phyloP scores from a whole-genome alignment of 37 sponge, comb jelly and placozoan genomes.

The Beroe forskalii region DNA sequence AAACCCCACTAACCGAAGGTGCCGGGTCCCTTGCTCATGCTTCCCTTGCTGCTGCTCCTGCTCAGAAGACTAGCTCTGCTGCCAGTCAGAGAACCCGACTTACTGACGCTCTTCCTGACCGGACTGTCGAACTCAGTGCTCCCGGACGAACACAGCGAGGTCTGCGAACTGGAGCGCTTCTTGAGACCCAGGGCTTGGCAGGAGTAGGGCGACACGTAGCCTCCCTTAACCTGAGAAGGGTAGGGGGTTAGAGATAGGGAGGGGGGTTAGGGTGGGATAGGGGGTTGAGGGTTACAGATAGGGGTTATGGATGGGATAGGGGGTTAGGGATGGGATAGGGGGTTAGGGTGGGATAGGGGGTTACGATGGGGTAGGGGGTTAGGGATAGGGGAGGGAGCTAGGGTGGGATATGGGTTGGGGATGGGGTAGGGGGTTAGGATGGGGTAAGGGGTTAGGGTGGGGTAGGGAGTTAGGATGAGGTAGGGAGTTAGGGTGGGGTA shows the following conservation, averaged over 20 bases:
- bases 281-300: too few relatives aligned
- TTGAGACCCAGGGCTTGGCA: conserved; percentile 61
- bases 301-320: neutral
- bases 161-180: conserved; percentile 29
- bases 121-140: conserved; percentile 63
- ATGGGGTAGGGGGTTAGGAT: too few relatives aligned
- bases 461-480: too few relatives aligned
- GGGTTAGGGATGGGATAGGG: neutral
- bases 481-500: too few relatives aligned
- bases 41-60: conserved; percentile 49
- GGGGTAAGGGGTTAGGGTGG: too few relatives aligned
- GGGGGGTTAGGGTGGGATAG: neutral
- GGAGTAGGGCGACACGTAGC: conserved; percentile 52
- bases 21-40: conserved; percentile 46
- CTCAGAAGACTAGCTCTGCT: conserved; percentile 38
- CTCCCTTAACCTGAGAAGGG: conserved; percentile 37
- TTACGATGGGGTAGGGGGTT: too few relatives aligned
- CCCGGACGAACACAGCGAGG: conserved; percentile 30
- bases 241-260: neutral
- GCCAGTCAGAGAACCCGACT: neutral
- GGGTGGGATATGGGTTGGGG: too few relatives aligned
- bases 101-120: conserved; percentile 41
- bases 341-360: too few relatives aligned
- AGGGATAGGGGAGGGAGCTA: too few relatives aligned
- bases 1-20: conserved; percentile 50